phyloP scores from a whole-genome alignment of 2,113 vertebrate genomes.

The Hippolais icterina region DNA sequence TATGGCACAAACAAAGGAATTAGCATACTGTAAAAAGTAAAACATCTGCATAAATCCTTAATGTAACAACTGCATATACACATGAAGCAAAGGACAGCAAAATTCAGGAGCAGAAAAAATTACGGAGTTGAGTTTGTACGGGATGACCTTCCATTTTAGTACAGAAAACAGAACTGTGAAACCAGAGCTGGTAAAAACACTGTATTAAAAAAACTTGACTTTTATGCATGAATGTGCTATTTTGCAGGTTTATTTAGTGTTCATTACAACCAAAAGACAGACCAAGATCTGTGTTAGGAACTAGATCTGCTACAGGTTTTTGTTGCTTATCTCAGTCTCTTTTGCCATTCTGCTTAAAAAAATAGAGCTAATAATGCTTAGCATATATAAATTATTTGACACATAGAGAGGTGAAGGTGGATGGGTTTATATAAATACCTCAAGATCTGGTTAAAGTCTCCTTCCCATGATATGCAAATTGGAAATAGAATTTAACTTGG shows the following conservation, averaged over 20 bases:
- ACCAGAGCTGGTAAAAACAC: constrained; percentile 30
- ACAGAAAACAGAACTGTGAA: constrained; percentile 47
- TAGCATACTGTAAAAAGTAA: neutral
- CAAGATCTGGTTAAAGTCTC: neutral
- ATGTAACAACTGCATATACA: neutral
- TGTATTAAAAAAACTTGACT: neutral
- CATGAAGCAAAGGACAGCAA: constrained; percentile 3
- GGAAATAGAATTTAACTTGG: neutral
- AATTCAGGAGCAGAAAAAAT: constrained; percentile 30
- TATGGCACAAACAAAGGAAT: neutral
- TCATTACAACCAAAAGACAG: neutral
- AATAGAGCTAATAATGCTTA: neutral
- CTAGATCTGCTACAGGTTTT: neutral
- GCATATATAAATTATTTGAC: neutral
- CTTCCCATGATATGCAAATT: neutral
- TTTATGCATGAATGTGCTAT: neutral
- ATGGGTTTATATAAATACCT: neutral
- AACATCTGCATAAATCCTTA: constrained; percentile 6
- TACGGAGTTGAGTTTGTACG: neutral
- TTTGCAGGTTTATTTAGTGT: constrained; percentile 22
- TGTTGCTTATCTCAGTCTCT: neutral
- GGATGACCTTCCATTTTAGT: constrained; percentile 14
- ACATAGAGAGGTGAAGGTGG: neutral
- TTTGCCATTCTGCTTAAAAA: neutral
- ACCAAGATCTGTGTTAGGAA: neutral